Conservation (phyloP, 2,113 vertebrate genomes). For the Oreotrochilus melanogaster region DNA sequence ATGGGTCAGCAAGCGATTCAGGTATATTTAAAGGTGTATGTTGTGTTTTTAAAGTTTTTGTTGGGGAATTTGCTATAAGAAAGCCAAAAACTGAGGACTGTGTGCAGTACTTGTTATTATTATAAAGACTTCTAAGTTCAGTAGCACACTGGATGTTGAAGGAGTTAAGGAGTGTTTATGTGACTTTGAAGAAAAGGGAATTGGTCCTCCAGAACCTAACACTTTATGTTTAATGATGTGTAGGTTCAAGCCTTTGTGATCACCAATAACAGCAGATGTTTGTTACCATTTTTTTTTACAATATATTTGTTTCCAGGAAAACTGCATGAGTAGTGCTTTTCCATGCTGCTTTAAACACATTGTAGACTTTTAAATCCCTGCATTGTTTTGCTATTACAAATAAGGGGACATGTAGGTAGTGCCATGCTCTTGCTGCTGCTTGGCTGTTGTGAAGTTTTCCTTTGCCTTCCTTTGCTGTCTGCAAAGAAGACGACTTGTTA, state of each 20-base stretch:
- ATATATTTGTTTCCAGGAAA: background rate
- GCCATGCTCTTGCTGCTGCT: fast-evolving
- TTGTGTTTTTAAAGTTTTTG: background rate
- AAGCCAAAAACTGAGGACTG: background rate
- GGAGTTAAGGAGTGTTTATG: background rate
- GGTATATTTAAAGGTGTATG: conserved; percentile 71
- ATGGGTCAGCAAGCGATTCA: conserved; percentile 90
- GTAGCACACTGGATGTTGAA: background rate
- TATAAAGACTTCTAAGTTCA: background rate
- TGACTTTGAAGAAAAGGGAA: background rate
- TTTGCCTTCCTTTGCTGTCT: background rate
- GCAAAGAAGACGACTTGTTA: background rate
- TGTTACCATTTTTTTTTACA: background rate
- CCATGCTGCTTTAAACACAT: background rate
- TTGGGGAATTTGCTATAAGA: background rate
- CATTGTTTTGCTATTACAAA: background rate
- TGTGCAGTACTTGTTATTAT: background rate
- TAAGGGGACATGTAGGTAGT: background rate
- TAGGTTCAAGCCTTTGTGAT: background rate
- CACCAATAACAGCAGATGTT: background rate
- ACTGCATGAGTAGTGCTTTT: background rate
- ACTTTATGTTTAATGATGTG: background rate
- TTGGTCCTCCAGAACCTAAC: background rate
- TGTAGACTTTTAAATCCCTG: background rate
- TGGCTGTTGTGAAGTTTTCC: background rate